Evolutionary conservation across 2,888 invertebrate species (phyloP), one percentile per base, ranked within the genome.

Genomic region (Drosophila neonasuta): DNA sequence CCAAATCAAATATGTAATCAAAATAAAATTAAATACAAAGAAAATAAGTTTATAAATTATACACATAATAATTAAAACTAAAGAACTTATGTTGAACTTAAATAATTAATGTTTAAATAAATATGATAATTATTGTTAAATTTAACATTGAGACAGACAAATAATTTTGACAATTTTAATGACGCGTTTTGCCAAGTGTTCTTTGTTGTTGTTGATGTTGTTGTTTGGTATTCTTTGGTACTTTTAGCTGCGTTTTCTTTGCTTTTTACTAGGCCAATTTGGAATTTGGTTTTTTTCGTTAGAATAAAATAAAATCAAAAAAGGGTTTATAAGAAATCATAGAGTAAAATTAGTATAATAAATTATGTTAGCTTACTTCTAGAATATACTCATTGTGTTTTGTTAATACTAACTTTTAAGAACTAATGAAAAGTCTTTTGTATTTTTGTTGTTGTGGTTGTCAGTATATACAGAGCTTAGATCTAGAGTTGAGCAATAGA

Each of bases 161-260:
- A 55, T 45, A 74, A 71, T 70, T 84, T 79, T 29, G 71, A 79
- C 55, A 79, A 61, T 41, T 44, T 62, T 39, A 54, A 17, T 67
- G 57, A 74, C 67, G 77, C 59, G 52, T 54, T 69, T 57, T 77
- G 69, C 56, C 63, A 74, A 70, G 32, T 71, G 39, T 71, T 56
- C 61, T 65, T 79, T 72, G 60, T 62, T 76, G 30, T 67, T 68
- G 24, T 70, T 52, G 46, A 10, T 34, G 34, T 34, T 36, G 36
- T 36, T 66, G 65, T 51, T 79, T 72, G 68, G 68, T 75, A 79
- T 52, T 88, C 88, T 88, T 88, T 88, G 88, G 88, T 88, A 81
- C 82, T 74, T 77, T 88, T 88, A 88, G 88, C 88, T 88, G 88
- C 74, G 68, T 76, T 71, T 72, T 79, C 63, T 74, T 70, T 71